These are phyloP conservation scores for Blennius ocellaris DNA, from an alignment of 2,113 vertebrate genomes.

Conservation along the genomic window DNA sequence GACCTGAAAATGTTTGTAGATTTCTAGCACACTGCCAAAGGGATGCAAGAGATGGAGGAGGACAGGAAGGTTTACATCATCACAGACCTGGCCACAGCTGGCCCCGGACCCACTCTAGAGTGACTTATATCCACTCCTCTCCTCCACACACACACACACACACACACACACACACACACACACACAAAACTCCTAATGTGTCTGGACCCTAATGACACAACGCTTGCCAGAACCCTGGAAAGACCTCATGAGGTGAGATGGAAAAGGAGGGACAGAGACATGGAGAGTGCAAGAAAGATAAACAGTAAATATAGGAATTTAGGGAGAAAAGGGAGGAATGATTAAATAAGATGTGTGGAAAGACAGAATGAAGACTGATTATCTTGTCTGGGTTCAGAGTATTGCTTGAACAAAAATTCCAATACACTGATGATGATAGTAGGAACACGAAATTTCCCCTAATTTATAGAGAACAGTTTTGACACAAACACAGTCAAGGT, in stretches of 20 bases:
- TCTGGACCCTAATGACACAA: constrained; percentile 74
- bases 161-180: constrained; percentile 13
- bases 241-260: constrained; percentile 52
- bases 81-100: constrained; percentile 72
- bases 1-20: constrained; percentile 28
- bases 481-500: neutral
- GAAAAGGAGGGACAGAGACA: constrained; percentile 43
- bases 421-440: no score
- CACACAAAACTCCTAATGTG: constrained; percentile 32
- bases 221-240: constrained; percentile 60
- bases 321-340: neutral
- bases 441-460: no score
- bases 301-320: constrained; percentile 5
- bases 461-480: no score
- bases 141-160: neutral
- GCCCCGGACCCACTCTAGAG: constrained; percentile 68
- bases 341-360: neutral
- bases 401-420: no score
- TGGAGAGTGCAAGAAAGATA: constrained; percentile 3
- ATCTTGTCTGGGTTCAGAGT: no score
- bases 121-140: constrained; percentile 72
- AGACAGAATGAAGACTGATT: neutral
- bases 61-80: constrained; percentile 55
- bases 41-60: constrained; percentile 35
- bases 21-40: constrained; percentile 20